A percentile compares a stretch with the other conserved stretches of the same genome.
Evolutionary conservation across 2,113 vertebrate species (phyloP).

Genomic region (Maccullochella peelii): DNA sequence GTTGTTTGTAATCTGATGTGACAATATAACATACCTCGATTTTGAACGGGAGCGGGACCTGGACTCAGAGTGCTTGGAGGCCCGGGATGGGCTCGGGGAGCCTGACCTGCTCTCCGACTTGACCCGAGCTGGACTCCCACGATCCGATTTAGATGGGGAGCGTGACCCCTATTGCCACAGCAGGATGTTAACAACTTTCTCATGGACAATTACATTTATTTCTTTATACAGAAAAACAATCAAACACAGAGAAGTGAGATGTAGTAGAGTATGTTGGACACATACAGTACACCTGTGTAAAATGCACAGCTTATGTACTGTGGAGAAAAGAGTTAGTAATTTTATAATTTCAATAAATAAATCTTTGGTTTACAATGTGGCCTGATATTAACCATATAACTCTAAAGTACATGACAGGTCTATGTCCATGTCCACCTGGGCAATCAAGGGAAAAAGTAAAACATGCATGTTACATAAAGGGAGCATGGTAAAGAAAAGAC

Average conservation of each 20-base stretch:
- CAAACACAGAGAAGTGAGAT: conserved; percentile 30
- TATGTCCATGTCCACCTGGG: conserved; percentile 88
- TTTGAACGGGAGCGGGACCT: conserved; percentile 92
- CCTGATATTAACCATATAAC: conserved; percentile 28
- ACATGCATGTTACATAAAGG: conserved; percentile 94
- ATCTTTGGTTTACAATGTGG: conserved; percentile 41
- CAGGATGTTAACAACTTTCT: conserved; percentile 74
- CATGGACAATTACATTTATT: conserved; percentile 42
- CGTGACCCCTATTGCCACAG: conserved; percentile 92
- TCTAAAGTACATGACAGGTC: conserved; percentile 42
- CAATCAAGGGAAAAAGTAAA: conserved; percentile 89
- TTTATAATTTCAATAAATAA: conserved; percentile 49
- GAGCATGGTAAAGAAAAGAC: conserved; percentile 82
- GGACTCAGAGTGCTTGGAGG: conserved; percentile 91
- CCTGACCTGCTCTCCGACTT: conserved; percentile 94
- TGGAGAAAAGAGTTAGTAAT: conserved; percentile 79
- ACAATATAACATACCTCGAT: conserved; percentile 86
- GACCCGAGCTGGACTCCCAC: conserved; percentile 90
- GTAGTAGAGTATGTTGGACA: conserved; percentile 45
- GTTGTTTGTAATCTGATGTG: neutral
- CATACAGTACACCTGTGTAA: conserved; percentile 61
- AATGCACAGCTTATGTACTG: conserved; percentile 66
- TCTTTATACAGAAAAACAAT: conserved; percentile 34
- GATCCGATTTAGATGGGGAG: conserved; percentile 93
- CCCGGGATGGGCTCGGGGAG: conserved; percentile 90